Evolutionary conservation across 92 coral and sea anemone genomes (phyloP).

Genomic region (Parazoanthus atlanticus): DNA sequence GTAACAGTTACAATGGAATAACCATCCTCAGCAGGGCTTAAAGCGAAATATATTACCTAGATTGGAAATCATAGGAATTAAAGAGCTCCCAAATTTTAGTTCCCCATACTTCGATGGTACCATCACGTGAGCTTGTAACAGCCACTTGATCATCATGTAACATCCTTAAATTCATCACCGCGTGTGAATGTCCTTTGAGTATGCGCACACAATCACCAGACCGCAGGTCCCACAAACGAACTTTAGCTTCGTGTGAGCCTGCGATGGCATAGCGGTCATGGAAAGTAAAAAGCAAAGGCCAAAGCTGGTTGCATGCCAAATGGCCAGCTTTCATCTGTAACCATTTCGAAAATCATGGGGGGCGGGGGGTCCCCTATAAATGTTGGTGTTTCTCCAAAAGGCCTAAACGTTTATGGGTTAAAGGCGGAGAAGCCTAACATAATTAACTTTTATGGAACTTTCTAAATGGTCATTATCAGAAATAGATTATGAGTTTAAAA

Average conservation of each 20-base stretch:
- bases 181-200: slow-evolving; percentile 78
- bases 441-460: no score
- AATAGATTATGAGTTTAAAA: no score
- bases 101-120: slow-evolving; percentile 81
- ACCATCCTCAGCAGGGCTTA: slow-evolving; percentile 44
- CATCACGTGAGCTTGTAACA: slow-evolving; percentile 85
- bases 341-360: no score
- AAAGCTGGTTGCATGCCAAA: no score
- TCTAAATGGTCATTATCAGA: no score
- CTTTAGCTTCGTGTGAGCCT: slow-evolving; percentile 82
- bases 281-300: no score
- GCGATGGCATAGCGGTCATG: slow-evolving; percentile 73
- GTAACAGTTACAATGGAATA: slow-evolving; percentile 72
- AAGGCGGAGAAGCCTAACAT: no score
- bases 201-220: slow-evolving; percentile 62
- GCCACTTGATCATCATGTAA: slow-evolving; percentile 50
- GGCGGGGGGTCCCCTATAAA: no score
- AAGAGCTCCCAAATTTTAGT: slow-evolving; percentile 56
- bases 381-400: no score
- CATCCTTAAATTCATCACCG: slow-evolving; percentile 70
- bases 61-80: slow-evolving; percentile 80
- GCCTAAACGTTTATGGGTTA: no score
- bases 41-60: slow-evolving; percentile 76
- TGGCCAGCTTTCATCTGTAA: no score
- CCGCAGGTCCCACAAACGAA: slow-evolving; percentile 75